These are phyloP conservation scores for Maconellicoccus hirsutus DNA, from an alignment of 1,140 invertebrate genomes.

Conservation along the genomic window DNA sequence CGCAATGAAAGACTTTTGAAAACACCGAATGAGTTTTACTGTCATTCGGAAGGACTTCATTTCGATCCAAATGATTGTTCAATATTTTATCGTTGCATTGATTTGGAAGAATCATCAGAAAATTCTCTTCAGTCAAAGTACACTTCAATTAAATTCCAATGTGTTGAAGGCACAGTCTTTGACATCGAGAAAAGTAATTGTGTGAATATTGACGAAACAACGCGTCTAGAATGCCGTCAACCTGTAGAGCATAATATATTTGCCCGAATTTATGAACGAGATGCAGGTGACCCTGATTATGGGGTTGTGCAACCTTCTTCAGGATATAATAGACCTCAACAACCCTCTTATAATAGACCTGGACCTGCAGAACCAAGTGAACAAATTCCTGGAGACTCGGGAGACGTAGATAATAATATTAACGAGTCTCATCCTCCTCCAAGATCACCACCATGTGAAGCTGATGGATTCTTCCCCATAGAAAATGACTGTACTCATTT, in stretches of 20 bases:
- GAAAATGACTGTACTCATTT: conserved; percentile 50
- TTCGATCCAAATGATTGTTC: conserved; percentile 42
- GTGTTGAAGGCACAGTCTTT: conserved; percentile 55
- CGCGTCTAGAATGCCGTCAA: conserved; percentile 40
- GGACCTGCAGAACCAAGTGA: neutral
- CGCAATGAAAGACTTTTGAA: conserved; percentile 11
- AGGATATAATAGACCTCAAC: conserved; percentile 19
- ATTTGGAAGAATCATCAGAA: conserved; percentile 33
- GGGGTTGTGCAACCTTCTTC: conserved; percentile 15
- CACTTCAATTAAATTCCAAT: conserved; percentile 48
- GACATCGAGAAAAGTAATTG: conserved; percentile 51
- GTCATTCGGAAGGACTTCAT: conserved; percentile 45
- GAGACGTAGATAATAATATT: neutral
- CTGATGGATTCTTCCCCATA: conserved; percentile 45
- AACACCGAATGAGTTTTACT: conserved; percentile 33
- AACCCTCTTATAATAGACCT: conserved; percentile 10
- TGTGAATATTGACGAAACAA: conserved; percentile 51
- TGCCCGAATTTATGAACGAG: neutral
- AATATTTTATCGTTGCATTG: conserved; percentile 46
- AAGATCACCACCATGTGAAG: conserved; percentile 25
- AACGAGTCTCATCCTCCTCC: neutral
- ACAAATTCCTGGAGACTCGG: neutral
- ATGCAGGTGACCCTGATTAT: conserved; percentile 10
- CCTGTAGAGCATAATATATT: neutral
- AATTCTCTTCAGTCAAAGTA: conserved; percentile 29